phyloP scores from a whole-genome alignment of 2,888 invertebrate species.

The Podotricha telesiphe region DNA sequence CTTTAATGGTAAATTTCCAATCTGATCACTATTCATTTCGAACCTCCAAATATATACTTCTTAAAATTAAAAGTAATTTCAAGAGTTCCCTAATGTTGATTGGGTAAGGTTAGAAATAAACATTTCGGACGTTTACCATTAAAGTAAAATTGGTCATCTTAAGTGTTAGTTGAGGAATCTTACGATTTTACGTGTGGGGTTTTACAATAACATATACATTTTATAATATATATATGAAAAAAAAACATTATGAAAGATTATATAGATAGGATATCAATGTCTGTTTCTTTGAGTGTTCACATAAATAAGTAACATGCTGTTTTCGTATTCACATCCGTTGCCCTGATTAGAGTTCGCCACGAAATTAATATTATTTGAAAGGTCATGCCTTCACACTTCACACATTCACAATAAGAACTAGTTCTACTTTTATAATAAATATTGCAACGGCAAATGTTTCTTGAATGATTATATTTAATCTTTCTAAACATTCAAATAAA shows the following conservation, averaged over 20 bases:
- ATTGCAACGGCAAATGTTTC: slow-evolving; percentile 35
- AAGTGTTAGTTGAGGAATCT: too few relatives aligned
- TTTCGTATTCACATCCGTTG: slow-evolving; percentile 49
- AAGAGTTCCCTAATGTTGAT: too few relatives aligned
- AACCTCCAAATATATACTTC: too few relatives aligned
- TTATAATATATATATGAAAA: too few relatives aligned
- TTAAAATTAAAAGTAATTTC: too few relatives aligned
- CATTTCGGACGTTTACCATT: too few relatives aligned
- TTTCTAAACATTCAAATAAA: background rate
- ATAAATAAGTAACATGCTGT: background rate
- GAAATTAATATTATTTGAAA: slow-evolving; percentile 57
- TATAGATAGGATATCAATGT: background rate
- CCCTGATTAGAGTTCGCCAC: slow-evolving; percentile 55
- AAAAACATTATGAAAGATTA: background rate
- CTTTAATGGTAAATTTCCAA: too few relatives aligned
- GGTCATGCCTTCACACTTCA: slow-evolving; percentile 64
- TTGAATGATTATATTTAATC: slow-evolving; percentile 2
- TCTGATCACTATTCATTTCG: too few relatives aligned
- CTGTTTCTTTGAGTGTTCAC: background rate
- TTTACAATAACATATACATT: too few relatives aligned
- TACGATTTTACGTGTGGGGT: too few relatives aligned
- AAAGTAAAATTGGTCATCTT: too few relatives aligned
- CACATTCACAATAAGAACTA: slow-evolving; percentile 53
- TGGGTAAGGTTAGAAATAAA: too few relatives aligned
- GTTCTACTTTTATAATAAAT: slow-evolving; percentile 43